Evolutionary conservation across 2,113 vertebrate species (phyloP), one percentile per base, ranked within the genome.

Genomic region (Festucalex cinctus): DNA sequence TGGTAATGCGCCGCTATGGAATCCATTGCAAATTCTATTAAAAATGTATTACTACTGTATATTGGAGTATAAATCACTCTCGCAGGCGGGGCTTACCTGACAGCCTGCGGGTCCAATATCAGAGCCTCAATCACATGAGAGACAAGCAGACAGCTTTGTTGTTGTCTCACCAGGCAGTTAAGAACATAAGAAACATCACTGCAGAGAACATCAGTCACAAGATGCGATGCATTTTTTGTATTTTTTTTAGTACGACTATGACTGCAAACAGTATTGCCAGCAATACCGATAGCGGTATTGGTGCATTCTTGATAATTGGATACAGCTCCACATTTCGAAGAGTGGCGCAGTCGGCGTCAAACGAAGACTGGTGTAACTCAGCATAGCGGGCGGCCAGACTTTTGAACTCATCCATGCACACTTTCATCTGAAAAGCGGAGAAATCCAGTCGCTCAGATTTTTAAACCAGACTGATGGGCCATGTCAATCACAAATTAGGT

Each of bases 301-400:
- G 28, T 57, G 54, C 54, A 54, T 57, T 57, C 9, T 26, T 57
- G 3, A 14, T 17, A 62, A 57, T 64, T 75, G 95, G 97, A 99
- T 99, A 98, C 95, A 99, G 85, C 78, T 98, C 96, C 28, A 99
- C 93, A 10, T 97, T 99, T 53, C 95, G 93, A 59, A 99, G 90
- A 26, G 97, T 98, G 63, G 96, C 92, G 0, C 94, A 95, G 77
- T 99, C 97, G 0, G 97, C 96, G n/a, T 99, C 97, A 73, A 99
- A 99, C 12, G 96, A 98, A 0, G 97, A 94, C 77, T 98, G 97
- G 88, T 99, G 98, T 2, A 98, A 88, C 71, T 98, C 96, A n/a
- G 94, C 91, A 2, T 99, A 99, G 6, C 95, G 91, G 2, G 93
- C 86, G 0, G 96, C 97, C 1, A 99, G 92, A 74, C 80, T 93